Percentiles rank a stretch among this genome's conserved stretches.
phyloP scores from a whole-genome alignment of 1,140 invertebrate species.

The Portunus trituberculatus region DNA sequence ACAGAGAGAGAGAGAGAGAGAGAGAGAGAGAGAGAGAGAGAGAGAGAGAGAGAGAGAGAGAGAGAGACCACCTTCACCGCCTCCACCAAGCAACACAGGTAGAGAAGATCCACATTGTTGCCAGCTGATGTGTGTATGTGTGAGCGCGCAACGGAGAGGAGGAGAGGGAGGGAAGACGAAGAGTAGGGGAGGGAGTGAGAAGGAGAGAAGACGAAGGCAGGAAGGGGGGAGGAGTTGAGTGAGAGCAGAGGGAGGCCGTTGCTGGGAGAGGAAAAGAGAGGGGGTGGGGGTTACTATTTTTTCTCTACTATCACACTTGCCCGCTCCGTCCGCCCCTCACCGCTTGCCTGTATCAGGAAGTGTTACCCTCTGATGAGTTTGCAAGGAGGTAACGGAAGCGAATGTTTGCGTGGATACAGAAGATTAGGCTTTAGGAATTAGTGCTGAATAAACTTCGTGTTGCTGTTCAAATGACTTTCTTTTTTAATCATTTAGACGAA shows the following conservation, averaged over 20 bases:
- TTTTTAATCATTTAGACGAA: too few species aligned
- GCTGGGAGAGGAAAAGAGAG: too few species aligned
- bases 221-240: not conserved
- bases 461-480: too few species aligned
- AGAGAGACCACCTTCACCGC: not conserved
- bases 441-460: too few species aligned
- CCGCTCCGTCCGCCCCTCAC: not conserved
- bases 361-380: too few species aligned
- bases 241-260: not conserved
- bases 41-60: conserved; percentile 30
- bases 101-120: not conserved
- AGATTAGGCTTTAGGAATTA: too few species aligned
- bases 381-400: too few species aligned
- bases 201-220: not conserved
- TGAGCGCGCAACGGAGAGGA: not conserved
- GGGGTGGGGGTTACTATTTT: too few species aligned
- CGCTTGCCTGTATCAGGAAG: too few species aligned
- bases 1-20: too few species aligned
- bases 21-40: not conserved
- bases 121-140: not conserved
- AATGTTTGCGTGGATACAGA: too few species aligned
- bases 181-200: not conserved
- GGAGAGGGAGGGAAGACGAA: not conserved
- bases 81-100: not conserved
- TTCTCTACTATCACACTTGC: not conserved